Evolutionary conservation across 2,888 invertebrate genomes (phyloP), one percentile per base, ranked within the genome.

Genomic region (Thera britannica): DNA sequence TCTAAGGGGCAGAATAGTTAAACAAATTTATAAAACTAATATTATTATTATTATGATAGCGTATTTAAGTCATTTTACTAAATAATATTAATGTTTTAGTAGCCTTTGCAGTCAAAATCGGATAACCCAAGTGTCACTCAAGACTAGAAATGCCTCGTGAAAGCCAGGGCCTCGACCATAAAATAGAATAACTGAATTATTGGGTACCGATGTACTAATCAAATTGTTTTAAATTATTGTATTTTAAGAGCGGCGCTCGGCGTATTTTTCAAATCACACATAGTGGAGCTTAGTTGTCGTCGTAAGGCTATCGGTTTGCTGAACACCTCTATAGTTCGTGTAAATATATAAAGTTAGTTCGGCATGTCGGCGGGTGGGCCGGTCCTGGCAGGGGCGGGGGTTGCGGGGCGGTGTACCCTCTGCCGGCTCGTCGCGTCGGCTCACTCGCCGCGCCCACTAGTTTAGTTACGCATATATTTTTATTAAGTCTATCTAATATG

Each of bases 401-500:
- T 77, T 76, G 82, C 71, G 52, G 70, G 65, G 12, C 71, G 63
- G 71, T 78, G 76, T 76, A 61, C 64, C 59, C 8, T 44, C 68
- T 74, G 68, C 67, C 54, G 23, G 23, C 23, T 23, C 23, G 23
- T 23, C 23, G 23, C 23, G 71, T 58, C 73, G 77, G 78, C 78
- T 68, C 52, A 54, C 66, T 62, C 58, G 48, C 58, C 34, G 85
- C 84, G 83, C 85, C 83, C 87, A 88, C 81, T 81, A 88, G 90
- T 90, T 89, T 93, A 92, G 92, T 91, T 90, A 92, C 84, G 91
- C 92, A 91, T 93, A 90, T 92, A 93, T 93, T 92, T 91, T 92
- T 92, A 92, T 92, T 92, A 93, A 92, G 91, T 91, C 92, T 65
- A 90, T 91, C 90, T 90, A 86, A 89, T 91, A 91, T 92, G 89